Percentiles rank a stretch among this genome's conserved stretches.
Evolutionary conservation across 2,888 invertebrate genomes (phyloP).

Genomic region (Achlya flavicornis): DNA sequence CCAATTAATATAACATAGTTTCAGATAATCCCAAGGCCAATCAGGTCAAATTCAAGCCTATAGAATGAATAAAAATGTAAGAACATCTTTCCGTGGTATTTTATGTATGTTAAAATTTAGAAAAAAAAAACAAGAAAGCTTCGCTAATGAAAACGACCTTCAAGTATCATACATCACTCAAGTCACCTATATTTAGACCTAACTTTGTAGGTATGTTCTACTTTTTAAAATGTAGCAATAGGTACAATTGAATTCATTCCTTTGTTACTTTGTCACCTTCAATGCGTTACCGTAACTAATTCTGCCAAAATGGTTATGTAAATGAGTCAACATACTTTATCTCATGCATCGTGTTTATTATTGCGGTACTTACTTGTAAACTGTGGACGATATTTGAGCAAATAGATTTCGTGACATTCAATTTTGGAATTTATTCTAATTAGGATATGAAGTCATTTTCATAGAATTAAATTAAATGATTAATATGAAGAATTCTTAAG

Average conservation of each 20-base stretch:
- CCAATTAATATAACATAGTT: too few relatives aligned
- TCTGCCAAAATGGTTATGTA: slow-evolving; percentile 13
- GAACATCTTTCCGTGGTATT: too few relatives aligned
- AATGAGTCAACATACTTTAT: slow-evolving; percentile 13
- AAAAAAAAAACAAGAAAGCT: background rate
- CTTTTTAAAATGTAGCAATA: slow-evolving; percentile 12
- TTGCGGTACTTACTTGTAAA: background rate
- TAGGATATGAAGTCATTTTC: too few relatives aligned
- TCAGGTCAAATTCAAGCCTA: too few relatives aligned
- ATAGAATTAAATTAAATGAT: too few relatives aligned
- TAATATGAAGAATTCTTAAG: background rate
- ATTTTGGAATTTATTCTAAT: background rate
- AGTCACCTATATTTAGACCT: slow-evolving; percentile 10
- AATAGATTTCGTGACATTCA: background rate
- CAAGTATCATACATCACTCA: background rate
- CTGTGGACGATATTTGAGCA: background rate
- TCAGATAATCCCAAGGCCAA: too few relatives aligned
- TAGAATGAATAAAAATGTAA: too few relatives aligned
- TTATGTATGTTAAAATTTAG: background rate
- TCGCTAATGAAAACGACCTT: slow-evolving; percentile 3
- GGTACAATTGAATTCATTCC: slow-evolving; percentile 13
- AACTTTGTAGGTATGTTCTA: slow-evolving; percentile 9
- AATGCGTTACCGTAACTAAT: slow-evolving; percentile 12
- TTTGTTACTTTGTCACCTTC: slow-evolving; percentile 14
- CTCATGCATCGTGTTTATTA: slow-evolving; percentile 10